These are phyloP conservation scores for Enhydra lutris DNA, from an alignment of 2,113 vertebrate genomes.

Conservation along the genomic window DNA sequence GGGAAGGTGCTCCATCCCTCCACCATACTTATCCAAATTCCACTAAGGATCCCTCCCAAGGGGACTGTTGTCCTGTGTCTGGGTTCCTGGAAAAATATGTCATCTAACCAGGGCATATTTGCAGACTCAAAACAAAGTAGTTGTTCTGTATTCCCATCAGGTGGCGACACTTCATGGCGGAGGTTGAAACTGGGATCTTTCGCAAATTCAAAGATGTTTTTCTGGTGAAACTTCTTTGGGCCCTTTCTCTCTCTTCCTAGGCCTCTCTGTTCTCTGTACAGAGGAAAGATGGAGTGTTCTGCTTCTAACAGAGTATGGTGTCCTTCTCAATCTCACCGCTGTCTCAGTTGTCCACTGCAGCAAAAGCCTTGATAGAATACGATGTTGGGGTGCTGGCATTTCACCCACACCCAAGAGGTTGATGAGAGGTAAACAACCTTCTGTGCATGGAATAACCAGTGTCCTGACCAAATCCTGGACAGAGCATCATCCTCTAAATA, in stretches of 20 bases:
- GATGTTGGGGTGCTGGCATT: background rate
- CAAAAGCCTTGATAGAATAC: background rate
- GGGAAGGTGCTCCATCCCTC: background rate
- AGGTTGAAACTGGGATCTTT: background rate
- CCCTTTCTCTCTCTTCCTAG: background rate
- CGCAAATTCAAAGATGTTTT: background rate
- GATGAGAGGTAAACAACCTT: background rate
- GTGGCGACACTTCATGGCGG: background rate
- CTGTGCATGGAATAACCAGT: background rate
- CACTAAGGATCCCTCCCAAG: background rate
- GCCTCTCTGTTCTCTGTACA: background rate
- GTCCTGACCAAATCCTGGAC: background rate
- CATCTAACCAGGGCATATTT: background rate
- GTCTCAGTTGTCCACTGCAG: background rate
- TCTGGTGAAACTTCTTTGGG: background rate
- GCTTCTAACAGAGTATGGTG: background rate
- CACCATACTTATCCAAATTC: background rate
- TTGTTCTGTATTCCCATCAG: background rate
- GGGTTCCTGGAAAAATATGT: background rate
- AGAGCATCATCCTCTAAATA: background rate
- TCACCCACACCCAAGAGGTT: background rate
- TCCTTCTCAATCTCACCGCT: background rate
- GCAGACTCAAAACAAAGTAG: background rate
- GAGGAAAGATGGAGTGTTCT: background rate
- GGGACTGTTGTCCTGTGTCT: background rate